Conservation (phyloP, 2,888 invertebrate species). For the Cryptus viduatorius region DNA sequence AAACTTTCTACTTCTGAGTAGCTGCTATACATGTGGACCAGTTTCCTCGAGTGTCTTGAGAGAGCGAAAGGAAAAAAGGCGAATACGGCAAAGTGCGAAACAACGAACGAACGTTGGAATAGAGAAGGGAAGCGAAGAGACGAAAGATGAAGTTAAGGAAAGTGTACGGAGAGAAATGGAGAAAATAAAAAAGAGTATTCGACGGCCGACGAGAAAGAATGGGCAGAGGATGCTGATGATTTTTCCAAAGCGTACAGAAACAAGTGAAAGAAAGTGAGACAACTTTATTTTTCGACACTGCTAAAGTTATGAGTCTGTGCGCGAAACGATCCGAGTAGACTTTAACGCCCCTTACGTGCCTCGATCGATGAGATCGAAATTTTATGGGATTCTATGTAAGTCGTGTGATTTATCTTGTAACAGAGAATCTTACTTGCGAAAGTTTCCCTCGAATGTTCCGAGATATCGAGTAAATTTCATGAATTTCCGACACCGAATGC, state of each 20-base stretch:
- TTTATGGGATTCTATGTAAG: neutral
- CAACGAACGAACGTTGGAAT: neutral
- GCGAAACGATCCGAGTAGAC: conserved; percentile 15
- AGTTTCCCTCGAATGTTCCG: neutral
- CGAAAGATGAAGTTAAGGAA: conserved; percentile 30
- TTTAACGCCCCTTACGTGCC: neutral
- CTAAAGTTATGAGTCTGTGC: conserved; percentile 28
- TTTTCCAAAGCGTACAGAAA: conserved; percentile 41
- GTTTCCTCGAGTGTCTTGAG: conserved; percentile 11
- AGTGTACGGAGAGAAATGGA: conserved; percentile 52
- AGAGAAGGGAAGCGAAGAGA: neutral
- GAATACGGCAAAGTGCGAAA: conserved; percentile 36
- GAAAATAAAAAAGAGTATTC: conserved; percentile 51
- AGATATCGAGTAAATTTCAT: neutral
- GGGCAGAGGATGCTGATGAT: conserved; percentile 35
- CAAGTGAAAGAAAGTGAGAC: conserved; percentile 20
- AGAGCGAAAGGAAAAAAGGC: conserved; percentile 5
- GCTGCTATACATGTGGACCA: conserved; percentile 21
- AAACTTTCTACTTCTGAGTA: conserved; percentile 64
- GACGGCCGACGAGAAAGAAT: conserved; percentile 49
- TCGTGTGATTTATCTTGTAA: neutral
- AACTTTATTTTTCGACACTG: conserved; percentile 51
- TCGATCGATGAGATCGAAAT: conserved; percentile 6
- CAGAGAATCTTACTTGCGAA: neutral
- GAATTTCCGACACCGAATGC: neutral